Conservation (phyloP, 2,797 vertebrate genomes). For the Labeo calbasu region DNA sequence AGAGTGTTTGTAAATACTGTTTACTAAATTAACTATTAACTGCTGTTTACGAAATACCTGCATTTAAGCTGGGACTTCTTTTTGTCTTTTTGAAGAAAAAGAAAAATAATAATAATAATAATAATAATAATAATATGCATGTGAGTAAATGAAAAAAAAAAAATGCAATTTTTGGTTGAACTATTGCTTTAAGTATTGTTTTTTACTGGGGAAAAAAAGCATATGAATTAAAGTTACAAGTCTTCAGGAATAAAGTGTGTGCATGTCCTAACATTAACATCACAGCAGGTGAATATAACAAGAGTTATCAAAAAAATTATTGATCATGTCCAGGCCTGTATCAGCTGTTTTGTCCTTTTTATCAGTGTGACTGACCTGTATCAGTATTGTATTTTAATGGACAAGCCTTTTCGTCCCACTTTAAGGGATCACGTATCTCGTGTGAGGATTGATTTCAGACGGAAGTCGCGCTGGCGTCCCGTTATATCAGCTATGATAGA, state of each 20-base stretch:
- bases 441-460: neutral
- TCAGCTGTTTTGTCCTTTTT: neutral
- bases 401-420: neutral
- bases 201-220: neutral
- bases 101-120: no score
- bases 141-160: neutral
- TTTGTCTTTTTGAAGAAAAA: neutral
- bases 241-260: neutral
- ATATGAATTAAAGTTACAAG: constrained; percentile 7
- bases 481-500: constrained; percentile 16
- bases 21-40: neutral
- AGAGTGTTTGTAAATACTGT: neutral
- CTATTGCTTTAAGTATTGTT: neutral
- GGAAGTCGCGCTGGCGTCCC: neutral
- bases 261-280: neutral
- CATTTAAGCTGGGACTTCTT: neutral
- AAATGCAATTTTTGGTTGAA: neutral
- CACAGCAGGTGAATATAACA: neutral
- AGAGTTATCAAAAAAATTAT: neutral
- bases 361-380: neutral
- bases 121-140: neutral
- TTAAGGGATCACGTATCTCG: neutral
- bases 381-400: neutral
- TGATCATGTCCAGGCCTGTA: constrained; percentile 43
- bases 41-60: no score